phyloP scores from a whole-genome alignment of 2,797 vertebrate genomes.

The Artibeus jamaicensis region DNA sequence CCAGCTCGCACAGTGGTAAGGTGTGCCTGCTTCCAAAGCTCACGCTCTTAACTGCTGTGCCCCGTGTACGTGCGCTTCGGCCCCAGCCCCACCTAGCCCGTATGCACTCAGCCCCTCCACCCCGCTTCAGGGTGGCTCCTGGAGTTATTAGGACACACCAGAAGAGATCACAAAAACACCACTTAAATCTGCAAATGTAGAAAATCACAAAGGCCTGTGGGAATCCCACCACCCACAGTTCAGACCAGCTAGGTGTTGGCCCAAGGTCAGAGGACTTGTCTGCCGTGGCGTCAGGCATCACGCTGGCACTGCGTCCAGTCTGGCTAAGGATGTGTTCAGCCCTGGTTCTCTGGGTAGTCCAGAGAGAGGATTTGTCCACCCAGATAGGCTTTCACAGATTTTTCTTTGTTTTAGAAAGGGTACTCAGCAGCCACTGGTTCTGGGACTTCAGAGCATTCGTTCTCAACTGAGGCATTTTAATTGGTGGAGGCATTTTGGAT shows the following conservation, averaged over 20 bases:
- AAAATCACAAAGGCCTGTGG: neutral
- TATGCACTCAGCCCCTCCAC: neutral
- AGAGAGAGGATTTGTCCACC: neutral
- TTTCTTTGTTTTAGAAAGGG: neutral
- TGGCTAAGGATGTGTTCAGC: neutral
- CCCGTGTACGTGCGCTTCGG: no score
- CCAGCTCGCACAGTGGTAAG: neutral
- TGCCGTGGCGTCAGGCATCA: neutral
- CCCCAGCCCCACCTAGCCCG: no score
- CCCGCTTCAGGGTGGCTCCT: neutral
- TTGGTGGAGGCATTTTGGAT: neutral
- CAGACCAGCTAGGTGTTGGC: neutral
- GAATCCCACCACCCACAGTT: neutral
- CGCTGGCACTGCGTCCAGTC: neutral
- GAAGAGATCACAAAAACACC: neutral
- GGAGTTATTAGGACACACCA: neutral
- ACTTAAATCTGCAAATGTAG: neutral
- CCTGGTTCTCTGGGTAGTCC: neutral
- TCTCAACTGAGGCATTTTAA: neutral
- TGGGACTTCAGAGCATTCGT: neutral
- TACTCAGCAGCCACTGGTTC: neutral
- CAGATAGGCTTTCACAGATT: neutral
- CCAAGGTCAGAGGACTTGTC: neutral
- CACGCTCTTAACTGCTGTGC: rapidly evolving
- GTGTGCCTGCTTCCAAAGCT: neutral